Conservation (phyloP, 2,888 invertebrate genomes). For the Pyrrhosoma nymphula region DNA sequence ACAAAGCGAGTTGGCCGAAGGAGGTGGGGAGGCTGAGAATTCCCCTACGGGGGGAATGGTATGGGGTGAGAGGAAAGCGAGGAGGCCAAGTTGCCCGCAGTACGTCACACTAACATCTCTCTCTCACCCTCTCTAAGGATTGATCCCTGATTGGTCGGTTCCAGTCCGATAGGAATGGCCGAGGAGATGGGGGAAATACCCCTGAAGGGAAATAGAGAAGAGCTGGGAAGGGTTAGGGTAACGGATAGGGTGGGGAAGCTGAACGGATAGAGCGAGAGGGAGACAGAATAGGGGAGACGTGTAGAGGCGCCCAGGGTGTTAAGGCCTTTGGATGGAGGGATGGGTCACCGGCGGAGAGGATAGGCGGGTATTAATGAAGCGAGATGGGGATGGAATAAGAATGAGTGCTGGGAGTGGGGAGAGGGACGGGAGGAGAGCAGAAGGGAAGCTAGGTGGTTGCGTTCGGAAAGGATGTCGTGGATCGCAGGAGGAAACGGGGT, state of each 20-base stretch:
- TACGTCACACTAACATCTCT: neutral
- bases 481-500: neutral
- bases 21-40: neutral
- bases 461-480: neutral
- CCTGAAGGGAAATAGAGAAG: neutral
- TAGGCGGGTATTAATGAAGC: slow-evolving; percentile 12
- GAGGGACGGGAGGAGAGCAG: neutral
- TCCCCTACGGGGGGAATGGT: neutral
- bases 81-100: neutral
- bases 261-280: neutral
- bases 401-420: neutral
- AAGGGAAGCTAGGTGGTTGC: neutral
- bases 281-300: neutral
- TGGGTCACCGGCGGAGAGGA: neutral
- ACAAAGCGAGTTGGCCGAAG: neutral
- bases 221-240: neutral
- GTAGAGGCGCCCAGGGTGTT: neutral
- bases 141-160: slow-evolving; percentile 42
- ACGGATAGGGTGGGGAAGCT: neutral
- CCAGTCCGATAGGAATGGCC: neutral
- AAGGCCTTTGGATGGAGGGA: neutral
- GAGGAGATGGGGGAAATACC: neutral
- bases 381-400: slow-evolving; percentile 4
- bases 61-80: neutral
- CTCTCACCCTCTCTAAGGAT: neutral